Evolutionary conservation across 2,888 invertebrate species (phyloP).

Genomic region (Eupeodes latifasciatus): DNA sequence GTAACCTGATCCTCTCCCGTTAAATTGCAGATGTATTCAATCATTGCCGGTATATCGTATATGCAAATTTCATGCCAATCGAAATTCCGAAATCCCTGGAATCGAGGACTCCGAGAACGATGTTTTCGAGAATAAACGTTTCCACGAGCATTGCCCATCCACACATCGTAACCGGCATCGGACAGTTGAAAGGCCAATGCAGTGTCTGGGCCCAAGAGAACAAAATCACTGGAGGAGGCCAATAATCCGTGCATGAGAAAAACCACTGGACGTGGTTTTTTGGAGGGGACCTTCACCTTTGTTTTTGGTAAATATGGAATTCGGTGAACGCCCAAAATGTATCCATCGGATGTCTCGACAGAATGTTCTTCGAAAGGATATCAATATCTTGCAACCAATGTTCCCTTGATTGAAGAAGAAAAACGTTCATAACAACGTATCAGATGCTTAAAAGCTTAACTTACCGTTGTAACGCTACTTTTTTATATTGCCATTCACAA

Average conservation of each 20-base stretch:
- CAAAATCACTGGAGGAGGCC: conserved; percentile 80
- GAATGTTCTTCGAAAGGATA: conserved; percentile 15
- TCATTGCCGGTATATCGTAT: conserved; percentile 84
- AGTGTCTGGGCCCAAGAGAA: conserved; percentile 79
- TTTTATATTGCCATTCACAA: not conserved
- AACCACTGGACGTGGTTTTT: conserved; percentile 78
- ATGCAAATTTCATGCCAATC: conserved; percentile 96
- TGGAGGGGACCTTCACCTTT: not conserved
- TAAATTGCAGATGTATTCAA: conserved; percentile 79
- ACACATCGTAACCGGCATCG: conserved; percentile 82
- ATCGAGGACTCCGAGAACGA: conserved; percentile 77
- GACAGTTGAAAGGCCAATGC: conserved; percentile 79
- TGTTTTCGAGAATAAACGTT: conserved; percentile 80
- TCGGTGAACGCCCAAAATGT: conserved; percentile 84
- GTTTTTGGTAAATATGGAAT: conserved; percentile 80
- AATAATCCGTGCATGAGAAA: conserved; percentile 85
- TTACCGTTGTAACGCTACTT: not conserved
- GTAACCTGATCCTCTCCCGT: conserved; percentile 78
- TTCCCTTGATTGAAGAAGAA: not conserved
- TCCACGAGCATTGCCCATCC: conserved; percentile 82
- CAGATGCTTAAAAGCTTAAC: not conserved
- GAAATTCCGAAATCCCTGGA: conserved; percentile 80
- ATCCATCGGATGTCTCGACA: conserved; percentile 9
- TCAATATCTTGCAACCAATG: not conserved
- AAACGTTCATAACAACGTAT: not conserved